A percentile compares a stretch with the other conserved stretches of the same genome.
Evolutionary conservation across 2,888 invertebrate species (phyloP).

Genomic region (Drosophila dives): DNA sequence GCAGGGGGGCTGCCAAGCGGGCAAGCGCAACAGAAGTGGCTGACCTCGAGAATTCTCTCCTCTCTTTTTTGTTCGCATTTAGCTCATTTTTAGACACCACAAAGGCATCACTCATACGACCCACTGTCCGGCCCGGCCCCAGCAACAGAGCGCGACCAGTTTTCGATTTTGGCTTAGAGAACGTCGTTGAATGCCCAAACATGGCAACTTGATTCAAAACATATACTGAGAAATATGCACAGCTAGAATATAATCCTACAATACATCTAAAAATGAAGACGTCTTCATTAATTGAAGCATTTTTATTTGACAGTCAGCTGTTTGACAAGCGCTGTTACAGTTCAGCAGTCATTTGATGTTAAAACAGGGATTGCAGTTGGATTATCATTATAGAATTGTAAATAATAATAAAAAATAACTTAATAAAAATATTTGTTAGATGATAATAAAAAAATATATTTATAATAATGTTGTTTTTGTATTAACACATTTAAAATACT

Average conservation of each 20-base stretch:
- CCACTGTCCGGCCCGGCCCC: constrained; percentile 33
- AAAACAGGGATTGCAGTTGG: constrained; percentile 10
- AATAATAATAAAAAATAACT: too few relatives aligned
- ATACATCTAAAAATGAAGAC: constrained; percentile 12
- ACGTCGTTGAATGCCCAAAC: constrained; percentile 60
- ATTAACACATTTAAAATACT: neutral
- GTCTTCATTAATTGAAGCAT: constrained; percentile 22
- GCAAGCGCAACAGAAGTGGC: constrained; percentile 63
- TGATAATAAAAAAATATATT: neutral
- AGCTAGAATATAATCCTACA: constrained; percentile 22
- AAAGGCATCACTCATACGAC: constrained; percentile 71
- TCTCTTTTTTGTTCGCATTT: constrained; percentile 20
- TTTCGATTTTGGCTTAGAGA: constrained; percentile 45
- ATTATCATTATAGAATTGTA: neutral
- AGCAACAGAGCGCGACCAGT: constrained; percentile 23
- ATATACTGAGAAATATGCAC: constrained; percentile 40
- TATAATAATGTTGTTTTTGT: neutral
- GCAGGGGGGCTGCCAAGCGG: constrained; percentile 28
- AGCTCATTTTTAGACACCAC: constrained; percentile 19
- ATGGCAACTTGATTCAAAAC: constrained; percentile 66
- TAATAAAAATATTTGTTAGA: too few relatives aligned
- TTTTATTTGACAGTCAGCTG: constrained; percentile 29
- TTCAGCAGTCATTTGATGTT: constrained; percentile 28
- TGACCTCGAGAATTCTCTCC: constrained; percentile 72
- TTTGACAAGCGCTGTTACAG: constrained; percentile 35